Evolutionary conservation across 1,140 invertebrate species (phyloP), one percentile per base, ranked within the genome.

Genomic region (Glomeris maerens): DNA sequence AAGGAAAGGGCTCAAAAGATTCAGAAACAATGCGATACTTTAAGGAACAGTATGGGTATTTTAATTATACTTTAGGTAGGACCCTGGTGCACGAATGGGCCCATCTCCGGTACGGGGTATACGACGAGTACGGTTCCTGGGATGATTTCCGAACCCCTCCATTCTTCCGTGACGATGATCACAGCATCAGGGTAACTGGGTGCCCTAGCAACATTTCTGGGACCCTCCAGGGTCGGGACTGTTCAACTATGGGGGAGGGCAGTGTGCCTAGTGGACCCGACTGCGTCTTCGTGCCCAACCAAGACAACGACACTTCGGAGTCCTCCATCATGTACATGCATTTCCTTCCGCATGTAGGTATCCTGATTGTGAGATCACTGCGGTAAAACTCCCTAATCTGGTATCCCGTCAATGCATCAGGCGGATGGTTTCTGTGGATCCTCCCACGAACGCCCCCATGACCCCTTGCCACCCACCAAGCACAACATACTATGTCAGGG

Each of bases 31-130:
- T n/a, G n/a, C n/a, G n/a, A n/a, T n/a, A n/a, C n/a, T n/a, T n/a
- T n/a, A n/a, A n/a, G n/a, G n/a, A n/a, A n/a, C n/a, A n/a, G 10
- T 36, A 10, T 17, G 31, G 31, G 31, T 17, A 10, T 36, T 17
- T 36, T 36, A 13, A 17, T 46, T 10, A 10, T 55, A 25, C 52
- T 29, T 2, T 51, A 67, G 64, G 52, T 26, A 62, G 60, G 31
- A 58, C 64, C 26, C 52, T 68, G 21, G 56, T 66, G 0, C 66
- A 68, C 49, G 66, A 68, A 44, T 68, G 64, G 60, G 64, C 65
- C 0, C 64, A 66, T 31, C 63, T 62, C 38, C 58, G 66, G 10
- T 68, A 62, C 56, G 66, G 66, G n/a, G 65, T 68, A 2, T 68
- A 66, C 47, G 64, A 68, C 48, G 66, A 68, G 51, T 67, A 64